A percentile compares a stretch with the other conserved stretches of the same genome.
phyloP scores from a whole-genome alignment of 2,113 vertebrate species.

The Hyperopisus bebe region DNA sequence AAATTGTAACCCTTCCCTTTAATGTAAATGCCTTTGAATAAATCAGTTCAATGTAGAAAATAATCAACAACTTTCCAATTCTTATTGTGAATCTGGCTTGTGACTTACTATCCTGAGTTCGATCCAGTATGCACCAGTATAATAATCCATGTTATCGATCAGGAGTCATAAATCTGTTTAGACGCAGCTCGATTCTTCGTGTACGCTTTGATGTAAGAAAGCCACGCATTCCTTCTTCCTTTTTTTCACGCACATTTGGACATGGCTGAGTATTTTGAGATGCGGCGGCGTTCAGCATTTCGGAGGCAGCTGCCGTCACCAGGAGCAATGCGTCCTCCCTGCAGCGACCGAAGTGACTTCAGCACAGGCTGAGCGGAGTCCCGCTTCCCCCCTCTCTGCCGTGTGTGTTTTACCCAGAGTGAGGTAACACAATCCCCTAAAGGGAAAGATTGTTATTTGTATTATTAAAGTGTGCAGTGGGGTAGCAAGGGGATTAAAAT shows the following conservation, averaged over 20 bases:
- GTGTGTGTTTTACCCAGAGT: background rate
- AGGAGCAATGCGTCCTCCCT: background rate
- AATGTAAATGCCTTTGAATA: background rate
- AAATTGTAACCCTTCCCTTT: background rate
- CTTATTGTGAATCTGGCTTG: background rate
- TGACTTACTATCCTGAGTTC: background rate
- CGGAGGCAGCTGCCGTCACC: background rate
- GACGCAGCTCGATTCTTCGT: background rate
- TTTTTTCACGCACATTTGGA: background rate
- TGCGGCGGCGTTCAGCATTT: background rate
- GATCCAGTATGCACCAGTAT: background rate
- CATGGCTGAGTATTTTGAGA: background rate
- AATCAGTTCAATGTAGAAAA: background rate
- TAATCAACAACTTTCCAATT: background rate
- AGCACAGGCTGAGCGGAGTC: background rate
- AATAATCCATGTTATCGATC: background rate
- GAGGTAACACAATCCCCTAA: slow-evolving; percentile 7
- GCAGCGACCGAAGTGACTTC: background rate
- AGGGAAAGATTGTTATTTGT: slow-evolving; percentile 10
- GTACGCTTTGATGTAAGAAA: background rate
- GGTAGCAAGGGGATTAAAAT: slow-evolving; percentile 17
- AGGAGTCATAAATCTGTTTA: background rate
- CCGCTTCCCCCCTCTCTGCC: background rate
- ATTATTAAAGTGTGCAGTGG: slow-evolving; percentile 18
- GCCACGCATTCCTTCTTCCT: background rate